Base-by-base conservation (phyloP, 2,113 vertebrate species). In the Eptatretus burgeri region DNA sequence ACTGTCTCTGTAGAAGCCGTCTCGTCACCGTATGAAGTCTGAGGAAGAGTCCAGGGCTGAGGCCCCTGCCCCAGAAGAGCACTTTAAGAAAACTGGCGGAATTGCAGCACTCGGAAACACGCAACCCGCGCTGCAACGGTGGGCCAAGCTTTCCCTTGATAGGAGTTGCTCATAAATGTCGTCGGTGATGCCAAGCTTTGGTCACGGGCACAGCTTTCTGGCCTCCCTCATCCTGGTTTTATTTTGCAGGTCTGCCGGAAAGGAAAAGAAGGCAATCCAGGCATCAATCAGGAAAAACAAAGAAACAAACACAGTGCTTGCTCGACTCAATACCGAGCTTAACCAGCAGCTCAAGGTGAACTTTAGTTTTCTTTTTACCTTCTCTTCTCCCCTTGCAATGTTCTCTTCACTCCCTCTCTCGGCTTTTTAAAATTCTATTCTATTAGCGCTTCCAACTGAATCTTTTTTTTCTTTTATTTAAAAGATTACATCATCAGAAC, bases 261-360 rank as follows among this genome's bases (percentile, higher is more conserved):
- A 75, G 63, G 82, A 86, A 78, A 93, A 86, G 77, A 82, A 77
- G 70, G 83, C 80, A 67, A 86, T 95, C 76, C 89, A 96, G 69
- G 83, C 77, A 1, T 82, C 84, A 17, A 87, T 96, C 70, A 80
- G 87, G 5, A 93, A 88, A 75, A 91, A 89, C 75, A 89, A 83
- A 74, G 89, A 96, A 72, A 77, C 80, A 67, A 93, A 95, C 53
- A 84, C 82, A 1, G 85, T 94, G 62, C 74, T 96, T n/a, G 78
- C 79, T 64, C 82, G 88, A 63, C 72, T 96, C 69, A 96, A 96
- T 70, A 88, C 85, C 65, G 88, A 96, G 68, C 87, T 95, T 51
- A 88, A 96, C 51, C 87, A 96, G 74, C 83, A 95, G 68, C 78
- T 96, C 62, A 93, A 96, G 87, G 91, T 96, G 73, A 75, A 74